phyloP scores from a whole-genome alignment of 1,140 invertebrate genomes.

The Adoxophyes honmai region DNA sequence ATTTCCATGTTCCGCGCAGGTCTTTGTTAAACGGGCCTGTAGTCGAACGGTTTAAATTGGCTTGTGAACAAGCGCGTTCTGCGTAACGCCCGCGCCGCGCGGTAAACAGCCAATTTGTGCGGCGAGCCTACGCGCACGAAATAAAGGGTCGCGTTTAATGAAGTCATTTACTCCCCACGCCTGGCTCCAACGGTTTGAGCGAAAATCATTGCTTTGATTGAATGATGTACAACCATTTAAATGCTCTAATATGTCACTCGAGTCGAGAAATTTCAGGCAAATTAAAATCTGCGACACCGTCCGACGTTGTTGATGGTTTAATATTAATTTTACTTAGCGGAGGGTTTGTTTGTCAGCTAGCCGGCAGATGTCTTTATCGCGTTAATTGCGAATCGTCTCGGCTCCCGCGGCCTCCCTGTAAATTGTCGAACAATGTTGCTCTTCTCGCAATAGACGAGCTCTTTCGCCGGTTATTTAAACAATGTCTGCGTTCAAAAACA shows the following conservation, averaged over 20 bases:
- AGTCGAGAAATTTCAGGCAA: slow-evolving; percentile 8
- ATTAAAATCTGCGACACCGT: slow-evolving; percentile 1
- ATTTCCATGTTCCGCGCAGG: slow-evolving; percentile 49
- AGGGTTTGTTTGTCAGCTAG: slow-evolving; percentile 38
- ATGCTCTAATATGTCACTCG: slow-evolving; percentile 2
- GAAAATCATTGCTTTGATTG: slow-evolving; percentile 26
- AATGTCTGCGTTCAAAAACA: not conserved
- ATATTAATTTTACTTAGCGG: slow-evolving; percentile 39
- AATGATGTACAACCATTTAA: slow-evolving; percentile 16
- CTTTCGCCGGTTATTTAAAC: not conserved
- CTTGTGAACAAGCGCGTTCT: slow-evolving; percentile 46
- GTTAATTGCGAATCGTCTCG: slow-evolving; percentile 43
- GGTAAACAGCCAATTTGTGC: slow-evolving; percentile 61
- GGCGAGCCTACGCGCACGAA: slow-evolving; percentile 42
- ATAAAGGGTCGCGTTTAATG: slow-evolving; percentile 50
- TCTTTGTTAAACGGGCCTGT: slow-evolving; percentile 38
- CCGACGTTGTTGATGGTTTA: slow-evolving; percentile 25
- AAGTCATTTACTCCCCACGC: slow-evolving; percentile 45
- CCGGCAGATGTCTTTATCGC: slow-evolving; percentile 47
- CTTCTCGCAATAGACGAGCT: not conserved
- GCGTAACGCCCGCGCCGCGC: slow-evolving; percentile 41
- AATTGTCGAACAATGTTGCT: slow-evolving; percentile 31
- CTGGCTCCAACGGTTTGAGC: slow-evolving; percentile 17
- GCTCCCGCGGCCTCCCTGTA: slow-evolving; percentile 25
- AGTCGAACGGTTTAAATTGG: slow-evolving; percentile 50